These are phyloP conservation scores for Malacosoma neustria DNA, from an alignment of 2,888 invertebrate genomes.

Conservation along the genomic window DNA sequence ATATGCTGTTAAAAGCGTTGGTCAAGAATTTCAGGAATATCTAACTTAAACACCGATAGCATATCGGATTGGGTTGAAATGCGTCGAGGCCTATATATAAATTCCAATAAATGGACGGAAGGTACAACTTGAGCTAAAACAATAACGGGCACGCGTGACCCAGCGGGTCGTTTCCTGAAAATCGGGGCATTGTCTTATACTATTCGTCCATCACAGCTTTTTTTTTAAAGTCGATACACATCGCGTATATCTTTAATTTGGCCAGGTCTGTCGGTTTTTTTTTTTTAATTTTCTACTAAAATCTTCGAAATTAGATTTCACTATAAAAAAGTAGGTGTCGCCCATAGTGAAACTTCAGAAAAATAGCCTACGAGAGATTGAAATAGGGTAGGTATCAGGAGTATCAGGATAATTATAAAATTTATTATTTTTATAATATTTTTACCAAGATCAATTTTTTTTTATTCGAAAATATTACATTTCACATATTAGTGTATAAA, in stretches of 20 bases:
- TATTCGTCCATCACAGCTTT: constrained; percentile 35
- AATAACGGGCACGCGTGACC: constrained; percentile 25
- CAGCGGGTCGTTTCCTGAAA: constrained; percentile 15
- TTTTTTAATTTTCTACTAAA: background rate
- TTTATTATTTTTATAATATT: too few species aligned
- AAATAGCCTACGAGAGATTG: too few species aligned
- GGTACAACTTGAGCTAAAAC: constrained; percentile 58
- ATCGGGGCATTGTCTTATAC: constrained; percentile 32
- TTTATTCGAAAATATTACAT: too few species aligned
- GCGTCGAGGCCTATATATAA: constrained; percentile 44
- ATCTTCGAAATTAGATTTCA: too few species aligned
- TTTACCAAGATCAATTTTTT: too few species aligned
- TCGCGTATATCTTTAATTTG: constrained; percentile 22
- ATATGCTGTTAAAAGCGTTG: constrained; percentile 72
- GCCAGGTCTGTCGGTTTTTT: constrained; percentile 21
- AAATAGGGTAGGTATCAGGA: too few species aligned
- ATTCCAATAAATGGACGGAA: constrained; percentile 65
- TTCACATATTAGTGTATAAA: too few species aligned
- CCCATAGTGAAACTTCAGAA: too few species aligned
- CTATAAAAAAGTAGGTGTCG: too few species aligned
- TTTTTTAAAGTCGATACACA: constrained; percentile 30
- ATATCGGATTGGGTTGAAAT: constrained; percentile 30
- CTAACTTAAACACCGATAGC: constrained; percentile 11
- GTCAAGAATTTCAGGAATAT: constrained; percentile 52
- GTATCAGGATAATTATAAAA: too few species aligned